These are phyloP conservation scores for Yponomeuta sedellus DNA, from an alignment of 2,888 invertebrate genomes.

Conservation along the genomic window DNA sequence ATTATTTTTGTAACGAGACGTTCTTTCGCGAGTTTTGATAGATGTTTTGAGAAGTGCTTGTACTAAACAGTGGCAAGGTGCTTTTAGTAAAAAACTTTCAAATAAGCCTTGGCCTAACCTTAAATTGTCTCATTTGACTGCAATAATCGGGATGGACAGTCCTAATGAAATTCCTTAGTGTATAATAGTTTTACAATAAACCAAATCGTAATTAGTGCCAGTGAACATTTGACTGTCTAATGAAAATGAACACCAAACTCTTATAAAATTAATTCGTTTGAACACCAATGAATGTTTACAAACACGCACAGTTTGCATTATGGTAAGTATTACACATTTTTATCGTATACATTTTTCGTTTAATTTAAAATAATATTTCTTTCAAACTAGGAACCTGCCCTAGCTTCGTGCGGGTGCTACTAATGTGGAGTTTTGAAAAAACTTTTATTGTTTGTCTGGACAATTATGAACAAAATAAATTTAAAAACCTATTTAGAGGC, in stretches of 20 bases:
- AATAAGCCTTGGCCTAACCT: background rate
- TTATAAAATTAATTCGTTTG: background rate
- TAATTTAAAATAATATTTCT: background rate
- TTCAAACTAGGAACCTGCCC: no score
- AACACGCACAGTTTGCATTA: background rate
- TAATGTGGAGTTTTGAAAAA: no score
- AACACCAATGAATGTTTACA: slow-evolving; percentile 7
- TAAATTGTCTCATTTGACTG: background rate
- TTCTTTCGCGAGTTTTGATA: slow-evolving; percentile 6
- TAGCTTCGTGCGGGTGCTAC: no score
- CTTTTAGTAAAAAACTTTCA: background rate
- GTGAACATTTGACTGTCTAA: background rate
- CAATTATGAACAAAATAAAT: no score
- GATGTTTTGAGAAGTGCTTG: background rate
- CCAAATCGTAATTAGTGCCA: background rate
- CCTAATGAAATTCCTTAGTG: background rate
- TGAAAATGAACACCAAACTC: background rate
- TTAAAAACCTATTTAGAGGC: no score
- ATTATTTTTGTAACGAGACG: slow-evolving; percentile 8
- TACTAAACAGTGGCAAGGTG: background rate
- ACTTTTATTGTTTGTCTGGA: no score
- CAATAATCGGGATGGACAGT: background rate
- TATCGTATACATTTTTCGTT: background rate
- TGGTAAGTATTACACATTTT: background rate
- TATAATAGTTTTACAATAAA: background rate